Base-by-base conservation (phyloP, 2,888 invertebrate genomes). In the Nezara viridula region DNA sequence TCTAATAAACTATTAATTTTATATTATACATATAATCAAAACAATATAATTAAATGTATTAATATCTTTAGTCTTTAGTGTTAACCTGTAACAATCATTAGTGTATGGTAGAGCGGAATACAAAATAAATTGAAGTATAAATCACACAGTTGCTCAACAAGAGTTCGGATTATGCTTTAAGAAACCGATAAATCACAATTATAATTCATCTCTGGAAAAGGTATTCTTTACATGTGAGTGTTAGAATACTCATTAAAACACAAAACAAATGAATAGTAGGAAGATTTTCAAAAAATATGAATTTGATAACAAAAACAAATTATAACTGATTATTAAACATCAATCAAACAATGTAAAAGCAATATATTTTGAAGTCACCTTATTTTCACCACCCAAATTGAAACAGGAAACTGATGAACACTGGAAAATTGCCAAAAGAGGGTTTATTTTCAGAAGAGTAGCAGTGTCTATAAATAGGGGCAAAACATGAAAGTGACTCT, bases 351-450 rank as follows among this genome's bases (percentile, higher is more conserved):
- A 47, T 50, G 27, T n/a, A 88, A 86, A 86, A 49, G 44, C 60
- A 52, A 85, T 85, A 88, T 86, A 87, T 86, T 73, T 60, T 85
- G 49, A 89, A 89, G 89, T 90, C 90, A 89, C 90, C 88, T 90
- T 90, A 89, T 90, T 89, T 88, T 88, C 89, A 90, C 85, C 88
- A 90, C 88, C 90, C 85, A 88, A 86, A 90, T 89, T 90, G 89
- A 89, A 90, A 89, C 90, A 90, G 90, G 90, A 90, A 90, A 90
- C 90, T 90, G 89, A 87, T 60, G 88, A 89, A 89, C 88, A 89
- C 89, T 90, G 90, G 90, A 87, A 89, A 89, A 86, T 86, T 85
- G 89, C 90, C 90, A 90, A 89, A 87, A 77, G 55, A 40, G 66
- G 52, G 27, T 88, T 88, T 89, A 89, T 90, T 85, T 89, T 90